These are phyloP conservation scores for Bradypodion ventrale DNA, from an alignment of 2,797 vertebrate genomes.

Conservation along the genomic window DNA sequence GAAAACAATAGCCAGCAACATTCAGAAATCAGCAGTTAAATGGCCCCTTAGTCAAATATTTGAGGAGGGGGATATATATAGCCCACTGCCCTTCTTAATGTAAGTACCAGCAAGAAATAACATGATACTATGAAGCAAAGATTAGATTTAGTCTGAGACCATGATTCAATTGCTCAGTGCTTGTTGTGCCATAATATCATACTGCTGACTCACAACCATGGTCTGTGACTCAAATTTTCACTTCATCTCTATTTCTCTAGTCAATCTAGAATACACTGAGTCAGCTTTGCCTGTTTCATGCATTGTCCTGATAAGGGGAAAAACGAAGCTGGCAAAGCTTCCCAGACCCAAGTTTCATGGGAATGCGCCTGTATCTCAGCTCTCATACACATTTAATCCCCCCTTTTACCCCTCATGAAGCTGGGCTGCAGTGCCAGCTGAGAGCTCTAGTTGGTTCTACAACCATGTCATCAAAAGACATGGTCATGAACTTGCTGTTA, in stretches of 20 bases:
- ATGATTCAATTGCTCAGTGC: neutral
- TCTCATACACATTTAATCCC: too few species aligned
- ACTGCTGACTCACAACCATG: neutral
- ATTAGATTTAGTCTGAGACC: neutral
- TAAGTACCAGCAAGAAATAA: neutral
- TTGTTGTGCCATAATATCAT: neutral
- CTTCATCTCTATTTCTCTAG: conserved; percentile 4
- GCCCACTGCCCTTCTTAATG: neutral
- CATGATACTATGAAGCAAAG: neutral
- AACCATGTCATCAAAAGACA: too few species aligned
- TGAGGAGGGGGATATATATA: neutral
- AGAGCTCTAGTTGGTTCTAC: too few species aligned
- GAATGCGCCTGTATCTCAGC: too few species aligned
- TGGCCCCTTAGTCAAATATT: neutral
- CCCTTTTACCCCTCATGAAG: too few species aligned
- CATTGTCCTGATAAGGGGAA: too few species aligned
- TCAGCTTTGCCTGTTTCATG: too few species aligned
- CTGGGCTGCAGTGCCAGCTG: too few species aligned
- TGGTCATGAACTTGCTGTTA: too few species aligned
- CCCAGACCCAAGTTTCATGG: too few species aligned
- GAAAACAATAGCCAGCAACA: neutral
- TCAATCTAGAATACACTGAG: too few species aligned
- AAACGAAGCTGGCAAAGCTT: too few species aligned
- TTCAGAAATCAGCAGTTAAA: neutral
- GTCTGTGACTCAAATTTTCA: neutral